Base-by-base conservation (phyloP, 2,888 invertebrate genomes). In the Galerucella calmariensis region DNA sequence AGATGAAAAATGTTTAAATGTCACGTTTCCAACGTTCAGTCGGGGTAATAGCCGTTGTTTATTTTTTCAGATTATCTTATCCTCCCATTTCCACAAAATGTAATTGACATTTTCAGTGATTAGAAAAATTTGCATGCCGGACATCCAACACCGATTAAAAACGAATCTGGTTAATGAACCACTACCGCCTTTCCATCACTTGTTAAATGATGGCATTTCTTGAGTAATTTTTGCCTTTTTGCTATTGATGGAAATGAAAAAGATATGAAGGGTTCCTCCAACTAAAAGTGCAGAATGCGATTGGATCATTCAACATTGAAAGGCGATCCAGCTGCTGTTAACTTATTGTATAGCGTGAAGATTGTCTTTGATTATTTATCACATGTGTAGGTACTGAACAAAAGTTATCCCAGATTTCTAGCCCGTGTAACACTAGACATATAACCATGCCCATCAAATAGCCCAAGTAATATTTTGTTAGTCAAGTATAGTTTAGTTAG, bases 1-100 rank as follows among this genome's bases (percentile, higher is more conserved):
- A 70, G 73, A 75, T 73, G 75, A 75, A 75, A 75, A 75, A 75
- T 75, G 72, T 67, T 59, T 65, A 58, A 68, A 67, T 73, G 73
- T 75, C 75, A 75, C 75, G 73, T 75, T 67, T 35, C 35, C n/a
- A 69, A 67, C 68, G 65, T 65, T 58, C 69, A 62, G 58, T 14
- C 62, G 16, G 70, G 48, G 63, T 68, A 75, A 74, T 71, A 67
- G 71, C 73, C 51, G 62, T 69, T 69, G 69, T 69, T 69, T 75
- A 72, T 69, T 74, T 72, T 69, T 75, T 75, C 68, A 59, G 75
- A 59, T 69, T 72, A 75, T 75, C 75, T 75, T 75, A 75, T 75
- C 69, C 59, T 24, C 58, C 24, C 12, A 35, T 48, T 35, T 58
- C 65, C 62, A 59, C 63, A 59, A 68, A 65, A 72, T 72, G 63